Conservation (phyloP, 1,140 invertebrate genomes). For the Ceratitis capitata region DNA sequence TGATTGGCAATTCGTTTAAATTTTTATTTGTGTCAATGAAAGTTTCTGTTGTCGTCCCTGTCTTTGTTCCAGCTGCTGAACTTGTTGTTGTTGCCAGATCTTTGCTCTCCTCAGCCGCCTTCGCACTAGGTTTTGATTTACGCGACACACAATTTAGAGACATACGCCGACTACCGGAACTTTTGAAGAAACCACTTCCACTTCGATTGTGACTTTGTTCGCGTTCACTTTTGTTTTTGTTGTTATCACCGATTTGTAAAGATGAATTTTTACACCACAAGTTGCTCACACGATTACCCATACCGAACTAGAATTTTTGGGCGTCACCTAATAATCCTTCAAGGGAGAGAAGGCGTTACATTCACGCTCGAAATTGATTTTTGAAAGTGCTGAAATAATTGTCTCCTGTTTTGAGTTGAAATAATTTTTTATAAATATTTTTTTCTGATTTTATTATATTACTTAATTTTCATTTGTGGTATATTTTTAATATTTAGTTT, state of each 20-base stretch:
- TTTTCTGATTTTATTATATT: no score
- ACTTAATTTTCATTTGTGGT: no score
- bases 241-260: slow-evolving; percentile 50
- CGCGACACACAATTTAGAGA: slow-evolving; percentile 53
- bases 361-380: no score
- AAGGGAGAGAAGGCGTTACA: not conserved
- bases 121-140: slow-evolving; percentile 47
- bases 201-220: not conserved
- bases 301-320: no score
- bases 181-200: slow-evolving; percentile 52
- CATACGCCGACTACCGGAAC: slow-evolving; percentile 55
- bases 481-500: no score
- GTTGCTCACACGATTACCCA: slow-evolving; percentile 63
- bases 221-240: slow-evolving; percentile 27
- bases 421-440: no score
- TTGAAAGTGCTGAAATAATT: no score
- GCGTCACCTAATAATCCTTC: no score
- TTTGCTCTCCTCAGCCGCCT: not conserved
- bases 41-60: not conserved
- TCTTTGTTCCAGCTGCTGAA: not conserved
- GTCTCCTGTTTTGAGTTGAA: no score
- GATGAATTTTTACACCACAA: slow-evolving; percentile 63
- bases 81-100: not conserved
- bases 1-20: not conserved
- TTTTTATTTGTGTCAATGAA: not conserved